Base-by-base conservation (phyloP, 1,140 invertebrate species). In the Formica exsecta region DNA sequence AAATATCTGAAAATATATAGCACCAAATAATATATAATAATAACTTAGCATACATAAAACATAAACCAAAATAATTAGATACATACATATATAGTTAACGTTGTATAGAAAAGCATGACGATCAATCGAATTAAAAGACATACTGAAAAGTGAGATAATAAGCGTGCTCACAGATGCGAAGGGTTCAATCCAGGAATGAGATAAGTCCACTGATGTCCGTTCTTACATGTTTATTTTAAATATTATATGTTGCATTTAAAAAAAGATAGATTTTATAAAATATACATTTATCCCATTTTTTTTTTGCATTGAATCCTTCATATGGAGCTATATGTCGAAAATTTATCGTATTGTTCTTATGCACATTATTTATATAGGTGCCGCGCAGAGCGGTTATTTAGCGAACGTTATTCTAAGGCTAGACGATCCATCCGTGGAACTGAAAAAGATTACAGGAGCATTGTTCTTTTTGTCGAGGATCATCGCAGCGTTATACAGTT, bases 401-500 rank as follows among this genome's bases (percentile, higher is more conserved):
- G 11, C 9, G 25, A 68, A 68, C 22, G 22, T 59, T 29, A 44
- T 13, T 38, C 8, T 41, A 68, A 71, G 19, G 11, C 4, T 4
- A 13, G 19, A 54, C 76, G 13, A 57, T 29, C 22, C 9, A 44
- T 57, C 25, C 64, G 74, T 54, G 16, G n/a, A 83, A 51, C 6
- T 48, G 59, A 51, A 19, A 59, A 44, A 83, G 7, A 86, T 65
- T 65, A 85, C 13, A 29, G 29, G n/a, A 59, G 38, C 5, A 2
- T 87, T 25, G 61, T 32, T 38, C 32, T 59, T 2, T 89, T 76
- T 44, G 71, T 87, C 29, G 36, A 83, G 9, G 65, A 74, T 77
- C 88, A 89, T 76, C 62, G 62, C 59, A 66, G 44, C 22, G 74
- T 75, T 32, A 73, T 86, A 48, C 59, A 89, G 86, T 87, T 38